phyloP scores from a whole-genome alignment of 2,113 vertebrate genomes.

The Panthera uncia region DNA sequence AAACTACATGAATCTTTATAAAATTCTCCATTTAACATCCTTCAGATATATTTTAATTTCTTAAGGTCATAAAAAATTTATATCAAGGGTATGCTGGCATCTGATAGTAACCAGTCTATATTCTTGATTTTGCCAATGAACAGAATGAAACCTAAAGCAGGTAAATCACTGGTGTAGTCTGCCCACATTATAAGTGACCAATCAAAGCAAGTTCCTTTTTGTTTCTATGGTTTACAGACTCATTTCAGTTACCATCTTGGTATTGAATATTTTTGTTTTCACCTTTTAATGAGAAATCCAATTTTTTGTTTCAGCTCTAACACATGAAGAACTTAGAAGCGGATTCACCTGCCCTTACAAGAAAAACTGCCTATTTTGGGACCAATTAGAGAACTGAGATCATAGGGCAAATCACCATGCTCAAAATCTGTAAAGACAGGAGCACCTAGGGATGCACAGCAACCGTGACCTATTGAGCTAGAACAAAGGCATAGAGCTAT shows the following conservation, averaged over 20 bases:
- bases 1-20: not conserved
- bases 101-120: not conserved
- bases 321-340: not conserved
- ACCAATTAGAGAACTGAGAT: not conserved
- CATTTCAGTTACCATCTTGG: not conserved
- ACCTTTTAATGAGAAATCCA: not conserved
- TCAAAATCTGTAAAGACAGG: not conserved
- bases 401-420: not conserved
- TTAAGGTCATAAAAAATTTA: not conserved
- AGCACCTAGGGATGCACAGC: not conserved
- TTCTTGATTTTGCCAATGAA: not conserved
- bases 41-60: not conserved
- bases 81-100: not conserved
- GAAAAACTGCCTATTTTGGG: not conserved
- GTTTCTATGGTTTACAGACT: not conserved
- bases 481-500: not conserved
- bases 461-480: not conserved
- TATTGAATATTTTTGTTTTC: not conserved
- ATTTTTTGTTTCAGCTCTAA: not conserved
- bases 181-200: not conserved
- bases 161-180: not conserved
- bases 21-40: not conserved
- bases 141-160: not conserved
- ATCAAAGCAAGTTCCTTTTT: not conserved
- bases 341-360: not conserved